These are phyloP conservation scores for Branchinecta sandiegonensis DNA, from an alignment of 2,888 invertebrate genomes.

Conservation along the genomic window DNA sequence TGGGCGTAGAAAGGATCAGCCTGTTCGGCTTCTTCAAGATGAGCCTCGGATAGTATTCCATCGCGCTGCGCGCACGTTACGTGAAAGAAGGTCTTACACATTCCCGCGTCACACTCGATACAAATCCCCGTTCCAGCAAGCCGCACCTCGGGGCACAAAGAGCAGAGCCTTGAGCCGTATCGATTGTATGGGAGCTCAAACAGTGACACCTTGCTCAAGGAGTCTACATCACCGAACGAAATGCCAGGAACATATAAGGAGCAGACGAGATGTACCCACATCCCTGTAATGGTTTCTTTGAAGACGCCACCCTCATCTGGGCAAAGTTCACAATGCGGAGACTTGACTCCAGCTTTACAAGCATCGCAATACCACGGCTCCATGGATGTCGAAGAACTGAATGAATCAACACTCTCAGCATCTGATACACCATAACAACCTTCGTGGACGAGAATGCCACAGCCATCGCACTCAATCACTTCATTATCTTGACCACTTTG, in stretches of 20 bases:
- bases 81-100: constrained; percentile 94
- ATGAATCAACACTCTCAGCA: constrained; percentile 75
- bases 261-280: constrained; percentile 97
- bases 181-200: constrained; percentile 95
- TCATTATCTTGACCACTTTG: constrained; percentile 85
- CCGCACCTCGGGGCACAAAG: constrained; percentile 70
- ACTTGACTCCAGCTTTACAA: constrained; percentile 74
- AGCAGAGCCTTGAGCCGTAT: constrained; percentile 88
- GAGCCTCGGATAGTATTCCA: constrained; percentile 80
- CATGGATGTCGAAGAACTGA: constrained; percentile 83
- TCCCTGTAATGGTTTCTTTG: constrained; percentile 92
- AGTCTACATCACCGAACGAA: constrained; percentile 85
- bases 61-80: constrained; percentile 93
- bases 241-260: constrained; percentile 94
- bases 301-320: constrained; percentile 81
- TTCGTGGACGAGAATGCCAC: constrained; percentile 92
- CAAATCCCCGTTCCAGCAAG: constrained; percentile 85
- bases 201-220: constrained; percentile 75
- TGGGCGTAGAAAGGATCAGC: constrained; percentile 96
- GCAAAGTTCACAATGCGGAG: constrained; percentile 87
- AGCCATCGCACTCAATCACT: constrained; percentile 92
- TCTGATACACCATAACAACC: constrained; percentile 94
- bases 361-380: constrained; percentile 99
- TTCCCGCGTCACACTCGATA: constrained; percentile 94
- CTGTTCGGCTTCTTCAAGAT: constrained; percentile 73